Conservation (phyloP, 2,888 invertebrate species). For the Tricholauxania praeusta region DNA sequence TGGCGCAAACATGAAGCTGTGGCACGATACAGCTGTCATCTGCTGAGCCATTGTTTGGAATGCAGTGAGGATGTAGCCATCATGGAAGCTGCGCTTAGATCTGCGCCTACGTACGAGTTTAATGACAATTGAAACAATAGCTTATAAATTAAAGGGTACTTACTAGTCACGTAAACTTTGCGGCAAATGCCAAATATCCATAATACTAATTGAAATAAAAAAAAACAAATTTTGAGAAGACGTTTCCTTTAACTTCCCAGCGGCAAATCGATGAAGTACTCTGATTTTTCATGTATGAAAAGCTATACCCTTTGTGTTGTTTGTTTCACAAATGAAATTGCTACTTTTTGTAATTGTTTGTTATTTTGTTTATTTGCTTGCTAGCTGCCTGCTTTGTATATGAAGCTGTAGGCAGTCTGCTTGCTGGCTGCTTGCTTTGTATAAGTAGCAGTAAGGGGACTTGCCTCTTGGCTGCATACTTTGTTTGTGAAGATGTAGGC, state of each 20-base stretch:
- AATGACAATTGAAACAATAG: conserved; percentile 13
- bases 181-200: conserved; percentile 11
- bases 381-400: no score
- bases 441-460: no score
- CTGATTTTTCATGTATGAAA: no score
- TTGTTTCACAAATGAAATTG: no score
- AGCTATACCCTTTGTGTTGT: no score
- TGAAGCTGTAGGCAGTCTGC: no score
- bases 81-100: neutral
- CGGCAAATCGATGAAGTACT: no score
- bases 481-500: no score
- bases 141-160: conserved; percentile 2
- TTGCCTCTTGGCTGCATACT: no score
- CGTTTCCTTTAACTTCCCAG: neutral
- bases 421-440: no score
- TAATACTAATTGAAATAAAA: neutral
- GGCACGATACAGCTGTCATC: neutral
- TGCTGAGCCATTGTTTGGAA: conserved; percentile 11
- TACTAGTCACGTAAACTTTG: neutral
- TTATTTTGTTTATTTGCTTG: no score
- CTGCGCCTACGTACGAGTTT: neutral
- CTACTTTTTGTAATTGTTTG: no score
- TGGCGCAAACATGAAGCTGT: neutral
- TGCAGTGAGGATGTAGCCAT: neutral
- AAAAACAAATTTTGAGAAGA: neutral